A percentile compares a stretch with the other conserved stretches of the same genome.
phyloP scores from a whole-genome alignment of 2,888 invertebrate species.

The Heteropelma amictum region DNA sequence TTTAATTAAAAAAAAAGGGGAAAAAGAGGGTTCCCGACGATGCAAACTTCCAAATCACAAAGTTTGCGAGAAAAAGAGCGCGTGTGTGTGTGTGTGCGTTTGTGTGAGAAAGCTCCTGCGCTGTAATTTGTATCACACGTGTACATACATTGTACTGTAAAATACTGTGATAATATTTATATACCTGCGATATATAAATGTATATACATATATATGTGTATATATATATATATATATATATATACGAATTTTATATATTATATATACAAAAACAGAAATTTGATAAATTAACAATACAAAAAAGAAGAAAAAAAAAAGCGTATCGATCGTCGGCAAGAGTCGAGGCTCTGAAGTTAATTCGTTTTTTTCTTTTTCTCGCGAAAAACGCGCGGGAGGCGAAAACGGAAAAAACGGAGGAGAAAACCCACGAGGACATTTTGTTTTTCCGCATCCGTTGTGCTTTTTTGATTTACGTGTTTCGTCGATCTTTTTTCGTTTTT shows the following conservation, averaged over 20 bases:
- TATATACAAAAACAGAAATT: constrained; percentile 47
- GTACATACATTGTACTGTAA: constrained; percentile 75
- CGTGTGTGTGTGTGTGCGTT: constrained; percentile 18
- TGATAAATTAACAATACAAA: constrained; percentile 58
- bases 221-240: constrained; percentile 25
- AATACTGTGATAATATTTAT: constrained; percentile 77
- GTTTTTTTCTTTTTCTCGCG: constrained; percentile 24
- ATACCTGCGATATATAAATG: constrained; percentile 57
- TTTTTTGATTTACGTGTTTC: constrained; percentile 4
- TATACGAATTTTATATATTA: not conserved
- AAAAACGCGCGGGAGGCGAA: too few relatives aligned
- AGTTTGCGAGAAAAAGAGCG: too few relatives aligned
- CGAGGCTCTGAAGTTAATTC: constrained; percentile 40
- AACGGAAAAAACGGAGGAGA: not conserved
- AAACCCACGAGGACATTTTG: constrained; percentile 1
- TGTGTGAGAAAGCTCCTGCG: constrained; percentile 31
- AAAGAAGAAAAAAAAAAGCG: constrained; percentile 40
- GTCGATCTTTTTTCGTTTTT: not conserved
- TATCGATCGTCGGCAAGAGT: constrained; percentile 53
- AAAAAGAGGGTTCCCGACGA: too few relatives aligned
- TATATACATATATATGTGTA: constrained; percentile 33
- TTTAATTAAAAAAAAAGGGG: too few relatives aligned
- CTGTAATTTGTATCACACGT: constrained; percentile 68
- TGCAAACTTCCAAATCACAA: too few relatives aligned
- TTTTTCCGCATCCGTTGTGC: constrained; percentile 30